Evolutionary conservation across 2,888 invertebrate genomes (phyloP).

Genomic region (Drepanosiphum platanoidis): DNA sequence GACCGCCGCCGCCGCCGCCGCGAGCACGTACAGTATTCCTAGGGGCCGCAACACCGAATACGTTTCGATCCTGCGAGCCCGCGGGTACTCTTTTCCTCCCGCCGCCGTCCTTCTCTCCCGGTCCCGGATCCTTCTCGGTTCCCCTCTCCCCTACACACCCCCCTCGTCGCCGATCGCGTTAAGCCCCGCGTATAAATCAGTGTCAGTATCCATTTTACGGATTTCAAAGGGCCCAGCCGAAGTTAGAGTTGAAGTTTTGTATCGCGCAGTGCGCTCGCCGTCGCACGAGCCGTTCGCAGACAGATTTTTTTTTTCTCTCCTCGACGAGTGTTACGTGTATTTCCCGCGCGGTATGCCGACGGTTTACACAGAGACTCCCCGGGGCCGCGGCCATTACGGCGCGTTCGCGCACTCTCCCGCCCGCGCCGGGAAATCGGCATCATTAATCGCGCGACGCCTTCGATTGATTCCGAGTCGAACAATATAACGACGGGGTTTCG

Average conservation of each 20-base stretch:
- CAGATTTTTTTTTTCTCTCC: constrained; percentile 31
- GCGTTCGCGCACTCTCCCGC: neutral
- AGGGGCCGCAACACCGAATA: neutral
- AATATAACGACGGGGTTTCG: constrained; percentile 36
- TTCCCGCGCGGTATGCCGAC: too few species aligned
- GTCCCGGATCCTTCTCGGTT: neutral
- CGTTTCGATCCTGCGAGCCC: neutral
- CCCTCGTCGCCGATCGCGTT: too few species aligned
- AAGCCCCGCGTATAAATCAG: constrained; percentile 32
- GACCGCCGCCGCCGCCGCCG: too few species aligned
- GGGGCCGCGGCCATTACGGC: constrained; percentile 42
- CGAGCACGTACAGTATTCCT: neutral
- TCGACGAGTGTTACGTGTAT: neutral
- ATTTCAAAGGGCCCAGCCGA: constrained; percentile 47
- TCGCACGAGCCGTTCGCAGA: neutral
- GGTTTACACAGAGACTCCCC: too few species aligned
- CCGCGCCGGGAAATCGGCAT: constrained; percentile 42
- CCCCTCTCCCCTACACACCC: too few species aligned
- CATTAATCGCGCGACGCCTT: constrained; percentile 58
- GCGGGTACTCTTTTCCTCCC: neutral
- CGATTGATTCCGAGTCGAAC: constrained; percentile 48
- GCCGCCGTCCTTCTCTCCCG: neutral
- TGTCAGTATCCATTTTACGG: constrained; percentile 42
- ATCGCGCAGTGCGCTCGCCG: neutral
- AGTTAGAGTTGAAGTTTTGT: constrained; percentile 38